These are phyloP conservation scores for Argynnis bischoffii DNA, from an alignment of 2,888 invertebrate species.

Conservation along the genomic window DNA sequence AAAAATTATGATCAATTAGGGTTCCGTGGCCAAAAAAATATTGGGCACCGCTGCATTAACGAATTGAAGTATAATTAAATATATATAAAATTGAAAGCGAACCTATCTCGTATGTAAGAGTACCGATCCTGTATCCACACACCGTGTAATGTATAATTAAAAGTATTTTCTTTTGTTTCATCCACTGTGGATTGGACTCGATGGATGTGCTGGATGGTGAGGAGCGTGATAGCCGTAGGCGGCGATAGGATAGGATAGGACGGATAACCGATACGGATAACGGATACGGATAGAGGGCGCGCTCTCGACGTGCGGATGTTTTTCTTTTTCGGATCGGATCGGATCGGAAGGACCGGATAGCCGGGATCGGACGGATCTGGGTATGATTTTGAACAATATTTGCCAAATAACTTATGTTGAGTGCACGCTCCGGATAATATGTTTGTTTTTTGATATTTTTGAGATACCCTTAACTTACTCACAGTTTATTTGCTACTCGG, in stretches of 20 bases:
- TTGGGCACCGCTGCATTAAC: too few relatives aligned
- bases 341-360: slow-evolving; percentile 52
- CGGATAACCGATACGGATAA: slow-evolving; percentile 29
- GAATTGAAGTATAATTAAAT: too few relatives aligned
- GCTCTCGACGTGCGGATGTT: slow-evolving; percentile 58
- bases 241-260: slow-evolving; percentile 50
- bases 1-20: too few relatives aligned
- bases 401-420: slow-evolving; percentile 71
- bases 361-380: slow-evolving; percentile 59
- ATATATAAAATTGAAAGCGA: neutral
- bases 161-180: slow-evolving; percentile 81
- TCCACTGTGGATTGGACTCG: slow-evolving; percentile 80
- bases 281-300: slow-evolving; percentile 41
- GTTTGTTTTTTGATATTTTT: slow-evolving; percentile 48
- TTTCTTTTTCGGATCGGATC: slow-evolving; percentile 31
- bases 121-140: slow-evolving; percentile 16
- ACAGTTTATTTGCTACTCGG: neutral
- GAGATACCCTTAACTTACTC: slow-evolving; percentile 10
- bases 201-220: slow-evolving; percentile 72
- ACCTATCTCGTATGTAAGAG: neutral
- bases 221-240: slow-evolving; percentile 50
- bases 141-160: slow-evolving; percentile 57
- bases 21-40: too few relatives aligned
- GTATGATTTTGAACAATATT: slow-evolving; percentile 77
- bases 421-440: slow-evolving; percentile 72